phyloP scores from a whole-genome alignment of 2,113 vertebrate genomes.

The Lipophrys pholis region DNA sequence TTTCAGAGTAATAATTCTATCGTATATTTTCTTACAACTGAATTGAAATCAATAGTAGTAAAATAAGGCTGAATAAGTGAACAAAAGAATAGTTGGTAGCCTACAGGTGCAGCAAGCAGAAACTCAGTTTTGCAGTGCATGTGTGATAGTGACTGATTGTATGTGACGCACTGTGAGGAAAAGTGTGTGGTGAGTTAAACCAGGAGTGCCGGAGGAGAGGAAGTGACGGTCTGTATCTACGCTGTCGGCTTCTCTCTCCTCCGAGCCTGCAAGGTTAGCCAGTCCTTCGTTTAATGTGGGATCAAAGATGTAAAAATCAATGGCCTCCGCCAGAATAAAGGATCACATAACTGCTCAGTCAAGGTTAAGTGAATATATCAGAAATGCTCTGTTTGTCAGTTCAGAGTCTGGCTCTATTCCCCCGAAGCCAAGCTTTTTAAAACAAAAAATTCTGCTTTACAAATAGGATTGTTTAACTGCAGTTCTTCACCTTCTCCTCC shows the following conservation, averaged over 20 bases:
- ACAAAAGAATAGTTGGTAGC: too few species aligned
- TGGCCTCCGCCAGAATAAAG: slow-evolving; percentile 42
- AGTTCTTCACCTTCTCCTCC: slow-evolving; percentile 16
- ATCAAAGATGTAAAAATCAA: slow-evolving; percentile 66
- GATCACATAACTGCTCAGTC: slow-evolving; percentile 31
- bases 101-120: too few species aligned
- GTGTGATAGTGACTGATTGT: slow-evolving; percentile 42
- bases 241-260: slow-evolving; percentile 12
- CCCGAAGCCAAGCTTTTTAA: slow-evolving; percentile 4
- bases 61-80: too few species aligned
- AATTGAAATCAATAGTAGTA: too few species aligned
- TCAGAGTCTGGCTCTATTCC: slow-evolving; percentile 8
- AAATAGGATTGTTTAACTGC: slow-evolving; percentile 41
- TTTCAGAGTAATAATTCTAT: too few species aligned
- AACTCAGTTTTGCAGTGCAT: too few species aligned
- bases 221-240: slow-evolving; percentile 22
- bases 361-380: slow-evolving; percentile 39
- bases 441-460: too few species aligned
- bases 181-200: slow-evolving; percentile 18
- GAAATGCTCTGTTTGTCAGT: slow-evolving; percentile 7
- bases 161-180: slow-evolving; percentile 47
- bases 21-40: too few species aligned
- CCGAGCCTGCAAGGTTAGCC: slow-evolving; percentile 56
- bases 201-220: slow-evolving; percentile 16
- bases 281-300: slow-evolving; percentile 54